phyloP scores from a whole-genome alignment of 2,113 vertebrate genomes.

The Callorhinus ursinus region DNA sequence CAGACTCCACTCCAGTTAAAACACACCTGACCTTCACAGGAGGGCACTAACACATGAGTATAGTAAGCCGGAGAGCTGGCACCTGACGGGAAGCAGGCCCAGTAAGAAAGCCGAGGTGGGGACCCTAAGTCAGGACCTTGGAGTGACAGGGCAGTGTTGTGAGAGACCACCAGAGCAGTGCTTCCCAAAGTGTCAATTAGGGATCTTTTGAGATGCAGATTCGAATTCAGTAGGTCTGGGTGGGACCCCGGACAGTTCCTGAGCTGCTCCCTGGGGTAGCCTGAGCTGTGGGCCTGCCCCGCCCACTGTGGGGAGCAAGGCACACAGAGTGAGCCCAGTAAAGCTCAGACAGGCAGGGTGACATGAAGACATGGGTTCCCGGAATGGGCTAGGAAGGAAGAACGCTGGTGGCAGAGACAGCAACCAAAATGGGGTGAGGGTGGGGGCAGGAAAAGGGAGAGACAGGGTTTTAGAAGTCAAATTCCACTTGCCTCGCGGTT shows the following conservation, averaged over 20 bases:
- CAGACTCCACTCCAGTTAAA: neutral
- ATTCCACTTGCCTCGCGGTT: neutral
- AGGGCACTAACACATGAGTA: too few species aligned
- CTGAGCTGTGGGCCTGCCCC: too few species aligned
- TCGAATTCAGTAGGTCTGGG: neutral
- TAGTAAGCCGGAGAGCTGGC: neutral
- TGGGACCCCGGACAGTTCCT: neutral
- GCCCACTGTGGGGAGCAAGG: neutral
- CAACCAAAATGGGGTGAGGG: neutral
- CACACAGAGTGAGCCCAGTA: neutral
- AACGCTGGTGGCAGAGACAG: fast-evolving
- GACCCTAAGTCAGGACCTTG: fast-evolving
- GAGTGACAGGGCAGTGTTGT: neutral
- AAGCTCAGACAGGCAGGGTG: too few species aligned
- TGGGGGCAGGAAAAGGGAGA: neutral
- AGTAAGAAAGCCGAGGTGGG: neutral
- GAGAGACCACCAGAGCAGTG: neutral
- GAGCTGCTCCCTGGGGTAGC: neutral
- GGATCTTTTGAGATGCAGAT: neutral
- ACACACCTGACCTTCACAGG: neutral
- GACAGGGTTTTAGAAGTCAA: neutral
- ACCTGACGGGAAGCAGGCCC: neutral
- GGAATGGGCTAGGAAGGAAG: neutral
- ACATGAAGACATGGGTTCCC: neutral
- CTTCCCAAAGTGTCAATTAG: neutral